Base-by-base conservation (phyloP, 2,113 vertebrate species). In the Proterorhinus semilunaris region DNA sequence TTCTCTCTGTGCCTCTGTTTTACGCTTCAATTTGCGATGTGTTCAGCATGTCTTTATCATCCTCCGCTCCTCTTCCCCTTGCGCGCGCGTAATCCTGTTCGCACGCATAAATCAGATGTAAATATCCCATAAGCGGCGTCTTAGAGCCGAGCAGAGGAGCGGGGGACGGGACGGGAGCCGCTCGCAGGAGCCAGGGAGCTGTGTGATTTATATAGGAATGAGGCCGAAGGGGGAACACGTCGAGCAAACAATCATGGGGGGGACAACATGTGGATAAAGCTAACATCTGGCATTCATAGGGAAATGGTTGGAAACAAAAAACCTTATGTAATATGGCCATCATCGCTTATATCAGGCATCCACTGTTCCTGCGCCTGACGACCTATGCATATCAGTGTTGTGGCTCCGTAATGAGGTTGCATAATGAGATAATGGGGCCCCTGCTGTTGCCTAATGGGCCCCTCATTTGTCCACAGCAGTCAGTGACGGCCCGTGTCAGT, bases 201-300 rank as follows among this genome's bases (percentile, higher is more conserved):
- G 69, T 50, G 54, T 73, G 82, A 76, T 50, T 80, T 81, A 76
- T 83, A 84, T 89, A 87, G 80, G 86, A 85, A 72, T 64, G 71
- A 87, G 82, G 48, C 77, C 71, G 44, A 62, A 44, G 53, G 21
- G 75, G 71, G 66, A 62, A 16, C 59, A 79, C 69, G 58, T 71
- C 12, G 55, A 21, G 55, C 21, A 58, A 21, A 21, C 10, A 42
- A 27, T 10, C 27, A 7, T 5, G 27, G 50, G 17, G 10, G 13
- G 27, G 54, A 44, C 5, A 53, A 13, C 21, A 48, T 64, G 27
- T 44, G 36, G 16, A 53, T 9, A 53, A 27, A 59, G 42, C 21
- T 16, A 13, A 71, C 36, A 16, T 70, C 45, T 59, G 54, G 59
- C 66, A 75, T 45, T 69, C 66, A 68, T 48, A 50, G 73, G 69